These are phyloP conservation scores for Erpobdella octoculata DNA, from an alignment of 2,888 invertebrate species.

Conservation along the genomic window DNA sequence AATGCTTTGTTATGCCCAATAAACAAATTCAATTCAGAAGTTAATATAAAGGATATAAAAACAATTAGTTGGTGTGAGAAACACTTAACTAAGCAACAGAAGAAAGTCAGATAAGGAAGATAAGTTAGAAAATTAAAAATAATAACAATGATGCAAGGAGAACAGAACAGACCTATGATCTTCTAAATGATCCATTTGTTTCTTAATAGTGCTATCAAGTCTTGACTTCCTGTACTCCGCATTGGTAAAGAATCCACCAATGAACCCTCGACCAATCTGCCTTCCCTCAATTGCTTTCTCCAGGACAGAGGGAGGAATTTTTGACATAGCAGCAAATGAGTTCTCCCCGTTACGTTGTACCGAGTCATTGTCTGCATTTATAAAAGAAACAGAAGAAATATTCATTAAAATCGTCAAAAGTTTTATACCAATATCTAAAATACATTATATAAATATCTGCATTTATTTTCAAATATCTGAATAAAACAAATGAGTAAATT, in stretches of 20 bases:
- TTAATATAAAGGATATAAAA: no score
- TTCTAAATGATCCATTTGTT: conserved; percentile 78
- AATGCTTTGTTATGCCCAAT: no score
- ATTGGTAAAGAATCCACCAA: conserved; percentile 68
- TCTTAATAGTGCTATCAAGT: conserved; percentile 61
- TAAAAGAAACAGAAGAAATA: no score
- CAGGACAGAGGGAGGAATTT: not conserved
- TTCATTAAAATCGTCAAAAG: not conserved
- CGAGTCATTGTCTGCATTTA: no score
- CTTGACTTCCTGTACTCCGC: conserved; percentile 52
- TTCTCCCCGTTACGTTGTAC: no score
- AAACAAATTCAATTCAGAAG: no score
- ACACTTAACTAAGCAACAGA: no score
- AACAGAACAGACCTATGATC: conserved; percentile 63
- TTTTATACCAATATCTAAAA: no score
- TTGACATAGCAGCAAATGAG: not conserved
- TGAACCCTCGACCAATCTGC: conserved; percentile 72
- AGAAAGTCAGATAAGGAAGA: no score
- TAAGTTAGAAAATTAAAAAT: not conserved
- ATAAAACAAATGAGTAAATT: not conserved
- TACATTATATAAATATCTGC: no score
- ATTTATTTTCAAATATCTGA: not conserved
- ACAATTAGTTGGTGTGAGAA: no score
- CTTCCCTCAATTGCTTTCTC: conserved; percentile 46
- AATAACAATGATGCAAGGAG: not conserved